Evolutionary conservation across 1,140 invertebrate genomes (phyloP).

Genomic region (Nephotettix cincticeps): DNA sequence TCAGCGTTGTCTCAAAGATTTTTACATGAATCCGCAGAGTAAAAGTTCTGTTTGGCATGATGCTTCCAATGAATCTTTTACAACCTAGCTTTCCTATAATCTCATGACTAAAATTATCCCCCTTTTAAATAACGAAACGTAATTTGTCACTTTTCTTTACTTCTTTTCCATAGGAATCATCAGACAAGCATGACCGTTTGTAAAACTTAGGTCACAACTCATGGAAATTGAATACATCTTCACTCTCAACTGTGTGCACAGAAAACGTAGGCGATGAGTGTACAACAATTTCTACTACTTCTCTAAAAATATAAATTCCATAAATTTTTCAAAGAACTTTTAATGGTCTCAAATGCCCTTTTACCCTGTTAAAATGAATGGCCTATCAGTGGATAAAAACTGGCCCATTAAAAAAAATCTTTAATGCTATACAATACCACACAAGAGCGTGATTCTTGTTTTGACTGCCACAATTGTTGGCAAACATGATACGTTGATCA

Average conservation of each 20-base stretch:
- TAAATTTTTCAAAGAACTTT: constrained; percentile 22
- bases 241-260: constrained; percentile 20
- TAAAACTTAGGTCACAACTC: constrained; percentile 30
- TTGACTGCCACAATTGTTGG: constrained; percentile 34
- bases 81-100: not conserved
- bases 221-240: constrained; percentile 25
- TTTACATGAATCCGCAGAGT: not conserved
- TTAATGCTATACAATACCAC: constrained; percentile 28
- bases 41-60: not conserved
- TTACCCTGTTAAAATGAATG: constrained; percentile 16
- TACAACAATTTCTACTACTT: constrained; percentile 25
- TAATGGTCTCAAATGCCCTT: constrained; percentile 27
- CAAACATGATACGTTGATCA: constrained; percentile 41
- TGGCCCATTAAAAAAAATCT: constrained; percentile 23
- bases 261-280: constrained; percentile 17
- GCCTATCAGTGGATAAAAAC: constrained; percentile 29
- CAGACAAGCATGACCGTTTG: constrained; percentile 6
- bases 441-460: constrained; percentile 31
- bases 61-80: constrained; percentile 11
- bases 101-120: constrained; percentile 8
- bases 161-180: constrained; percentile 2
- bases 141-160: constrained; percentile 17
- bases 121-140: constrained; percentile 5
- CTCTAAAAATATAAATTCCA: constrained; percentile 14
- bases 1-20: not conserved